Evolutionary conservation across 2,888 invertebrate species (phyloP).

Genomic region (Spodoptera littoralis): DNA sequence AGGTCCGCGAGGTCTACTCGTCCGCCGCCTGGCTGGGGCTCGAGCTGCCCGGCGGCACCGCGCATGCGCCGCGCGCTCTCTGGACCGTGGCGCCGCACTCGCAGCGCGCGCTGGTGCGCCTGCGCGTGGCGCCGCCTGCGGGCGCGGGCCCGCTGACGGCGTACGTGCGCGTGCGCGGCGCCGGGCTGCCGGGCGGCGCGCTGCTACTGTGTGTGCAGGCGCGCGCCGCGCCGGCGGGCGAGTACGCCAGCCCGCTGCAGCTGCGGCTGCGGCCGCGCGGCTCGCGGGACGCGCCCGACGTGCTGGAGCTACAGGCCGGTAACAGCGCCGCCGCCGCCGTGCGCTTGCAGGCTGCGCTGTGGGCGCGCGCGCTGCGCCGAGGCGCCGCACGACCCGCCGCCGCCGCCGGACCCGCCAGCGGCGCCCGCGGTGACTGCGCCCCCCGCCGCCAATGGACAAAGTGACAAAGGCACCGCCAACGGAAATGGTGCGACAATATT

Average conservation of each 20-base stretch:
- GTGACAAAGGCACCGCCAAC: conserved; percentile 49
- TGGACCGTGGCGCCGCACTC: conserved; percentile 97
- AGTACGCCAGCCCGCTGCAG: conserved; percentile 75
- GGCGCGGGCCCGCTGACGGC: conserved; percentile 38
- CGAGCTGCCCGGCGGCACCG: conserved; percentile 94
- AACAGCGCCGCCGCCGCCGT: conserved; percentile 67
- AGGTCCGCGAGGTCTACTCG: conserved; percentile 94
- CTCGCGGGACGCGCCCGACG: conserved; percentile 69
- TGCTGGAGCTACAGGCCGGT: conserved; percentile 69
- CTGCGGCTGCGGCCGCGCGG: conserved; percentile 76
- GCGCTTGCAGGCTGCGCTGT: conserved; percentile 63
- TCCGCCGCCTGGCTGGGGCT: conserved; percentile 98
- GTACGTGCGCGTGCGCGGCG: conserved; percentile 13
- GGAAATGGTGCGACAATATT: conserved; percentile 38
- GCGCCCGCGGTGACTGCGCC: conserved; percentile 40
- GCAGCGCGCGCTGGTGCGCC: conserved; percentile 94
- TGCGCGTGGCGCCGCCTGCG: conserved; percentile 47
- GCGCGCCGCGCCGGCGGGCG: conserved; percentile 70
- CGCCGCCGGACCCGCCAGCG: conserved; percentile 52
- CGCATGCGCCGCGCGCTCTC: conserved; percentile 92
- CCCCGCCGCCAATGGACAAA: conserved; percentile 36
- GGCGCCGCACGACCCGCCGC: conserved; percentile 53
- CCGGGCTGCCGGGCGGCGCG: conserved; percentile 69
- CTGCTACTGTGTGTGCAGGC: conserved; percentile 82
- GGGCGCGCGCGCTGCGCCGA: conserved; percentile 63